Evolutionary conservation across 2,888 invertebrate species (phyloP).

Genomic region (Pyrrhopygopsis socrates): DNA sequence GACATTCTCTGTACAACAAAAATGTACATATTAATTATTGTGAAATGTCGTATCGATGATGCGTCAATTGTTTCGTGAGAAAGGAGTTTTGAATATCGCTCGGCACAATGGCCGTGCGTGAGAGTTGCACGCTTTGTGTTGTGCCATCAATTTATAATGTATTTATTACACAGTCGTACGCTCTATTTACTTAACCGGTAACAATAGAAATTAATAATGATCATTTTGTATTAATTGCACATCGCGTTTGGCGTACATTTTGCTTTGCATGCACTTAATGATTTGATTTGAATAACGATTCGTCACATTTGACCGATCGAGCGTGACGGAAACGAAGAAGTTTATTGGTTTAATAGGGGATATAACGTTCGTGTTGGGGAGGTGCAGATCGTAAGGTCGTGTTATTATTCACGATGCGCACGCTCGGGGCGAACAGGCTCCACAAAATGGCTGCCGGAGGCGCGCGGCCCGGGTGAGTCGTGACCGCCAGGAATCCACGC

Average conservation of each 20-base stretch:
- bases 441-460: constrained; percentile 94
- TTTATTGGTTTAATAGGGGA: constrained; percentile 19
- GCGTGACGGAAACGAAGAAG: constrained; percentile 89
- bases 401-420: constrained; percentile 93
- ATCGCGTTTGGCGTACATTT: constrained; percentile 90
- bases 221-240: constrained; percentile 92
- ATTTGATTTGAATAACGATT: constrained; percentile 84
- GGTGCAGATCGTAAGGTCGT: constrained; percentile 81
- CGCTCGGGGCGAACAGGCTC: constrained; percentile 91
- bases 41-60: constrained; percentile 90
- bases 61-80: constrained; percentile 90
- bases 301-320: constrained; percentile 90
- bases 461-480: constrained; percentile 92
- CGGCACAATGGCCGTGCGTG: constrained; percentile 92
- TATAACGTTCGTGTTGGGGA: constrained; percentile 36
- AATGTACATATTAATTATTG: constrained; percentile 88
- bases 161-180: constrained; percentile 92
- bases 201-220: constrained; percentile 94
- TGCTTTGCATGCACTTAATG: constrained; percentile 77
- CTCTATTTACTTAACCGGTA: constrained; percentile 93
- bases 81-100: constrained; percentile 91
- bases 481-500: constrained; percentile 94
- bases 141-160: constrained; percentile 92
- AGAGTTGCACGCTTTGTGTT: constrained; percentile 91
- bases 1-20: not conserved